These are phyloP conservation scores for Agrotis clavis DNA, from an alignment of 2,888 invertebrate genomes.

Conservation along the genomic window DNA sequence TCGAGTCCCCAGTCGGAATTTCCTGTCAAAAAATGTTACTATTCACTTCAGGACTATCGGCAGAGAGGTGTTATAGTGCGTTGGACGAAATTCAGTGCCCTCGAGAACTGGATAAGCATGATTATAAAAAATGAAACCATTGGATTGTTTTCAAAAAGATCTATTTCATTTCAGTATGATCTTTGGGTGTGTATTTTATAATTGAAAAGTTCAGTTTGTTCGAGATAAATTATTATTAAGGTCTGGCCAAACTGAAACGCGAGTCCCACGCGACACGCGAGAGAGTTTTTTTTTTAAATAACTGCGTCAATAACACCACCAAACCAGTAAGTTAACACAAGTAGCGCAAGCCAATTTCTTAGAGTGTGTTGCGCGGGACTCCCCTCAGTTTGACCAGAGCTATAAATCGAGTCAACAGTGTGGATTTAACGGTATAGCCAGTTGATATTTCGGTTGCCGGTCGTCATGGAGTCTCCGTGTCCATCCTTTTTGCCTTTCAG, in stretches of 20 bases:
- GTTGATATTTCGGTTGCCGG: conserved; percentile 24
- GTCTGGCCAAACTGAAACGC: conserved; percentile 28
- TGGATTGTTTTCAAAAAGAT: conserved; percentile 32
- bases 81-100: conserved; percentile 80
- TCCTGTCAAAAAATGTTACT: conserved; percentile 85
- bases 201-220: conserved; percentile 32
- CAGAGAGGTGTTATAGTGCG: conserved; percentile 77
- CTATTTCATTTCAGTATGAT: conserved; percentile 49
- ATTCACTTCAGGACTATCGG: conserved; percentile 65
- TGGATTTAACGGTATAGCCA: conserved; percentile 26
- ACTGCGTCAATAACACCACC: conserved; percentile 7
- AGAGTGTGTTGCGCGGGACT: background rate
- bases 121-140: conserved; percentile 58
- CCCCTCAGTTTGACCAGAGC: conserved; percentile 28
- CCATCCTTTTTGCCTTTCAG: conserved; percentile 72
- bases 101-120: conserved; percentile 25
- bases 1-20: conserved; percentile 71
- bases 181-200: conserved; percentile 40
- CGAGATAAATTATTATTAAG: conserved; percentile 1
- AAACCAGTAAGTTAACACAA: conserved; percentile 1
- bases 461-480: conserved; percentile 72
- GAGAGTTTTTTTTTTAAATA: background rate
- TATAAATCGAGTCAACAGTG: background rate
- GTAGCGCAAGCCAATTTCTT: background rate
- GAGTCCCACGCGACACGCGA: background rate